Conservation (phyloP, 2,888 invertebrate species). For the Macropis europaea region DNA sequence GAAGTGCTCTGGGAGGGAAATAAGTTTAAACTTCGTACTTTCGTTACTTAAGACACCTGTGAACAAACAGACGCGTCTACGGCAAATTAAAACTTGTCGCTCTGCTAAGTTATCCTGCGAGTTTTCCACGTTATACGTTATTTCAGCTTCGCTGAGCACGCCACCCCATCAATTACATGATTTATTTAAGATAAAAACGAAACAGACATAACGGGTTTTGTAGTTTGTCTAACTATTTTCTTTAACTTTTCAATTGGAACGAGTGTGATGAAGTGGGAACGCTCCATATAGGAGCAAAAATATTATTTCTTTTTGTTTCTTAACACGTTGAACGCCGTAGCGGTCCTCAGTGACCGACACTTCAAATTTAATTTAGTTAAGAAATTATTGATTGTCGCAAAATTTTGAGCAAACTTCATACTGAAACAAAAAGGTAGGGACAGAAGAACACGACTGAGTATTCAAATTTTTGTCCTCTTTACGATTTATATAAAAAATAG, state of each 20-base stretch:
- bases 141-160: neutral
- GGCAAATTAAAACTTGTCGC: slow-evolving; percentile 53
- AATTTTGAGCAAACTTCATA: too few relatives aligned
- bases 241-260: neutral
- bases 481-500: too few relatives aligned
- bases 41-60: slow-evolving; percentile 51
- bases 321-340: too few relatives aligned
- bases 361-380: too few relatives aligned
- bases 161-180: neutral
- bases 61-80: slow-evolving; percentile 53
- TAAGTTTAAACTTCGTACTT: slow-evolving; percentile 54
- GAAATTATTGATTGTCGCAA: too few relatives aligned
- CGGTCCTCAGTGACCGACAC: too few relatives aligned
- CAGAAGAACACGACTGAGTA: too few relatives aligned
- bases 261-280: too few relatives aligned
- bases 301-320: too few relatives aligned
- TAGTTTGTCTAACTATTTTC: neutral
- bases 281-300: too few relatives aligned
- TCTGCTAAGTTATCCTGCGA: slow-evolving; percentile 20
- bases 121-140: slow-evolving; percentile 18
- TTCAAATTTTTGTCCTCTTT: too few relatives aligned
- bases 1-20: slow-evolving; percentile 29
- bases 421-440: too few relatives aligned
- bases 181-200: slow-evolving; percentile 11
- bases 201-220: neutral